Conservation (phyloP, 2,797 vertebrate genomes). For the Eurystomus glaucurus region DNA sequence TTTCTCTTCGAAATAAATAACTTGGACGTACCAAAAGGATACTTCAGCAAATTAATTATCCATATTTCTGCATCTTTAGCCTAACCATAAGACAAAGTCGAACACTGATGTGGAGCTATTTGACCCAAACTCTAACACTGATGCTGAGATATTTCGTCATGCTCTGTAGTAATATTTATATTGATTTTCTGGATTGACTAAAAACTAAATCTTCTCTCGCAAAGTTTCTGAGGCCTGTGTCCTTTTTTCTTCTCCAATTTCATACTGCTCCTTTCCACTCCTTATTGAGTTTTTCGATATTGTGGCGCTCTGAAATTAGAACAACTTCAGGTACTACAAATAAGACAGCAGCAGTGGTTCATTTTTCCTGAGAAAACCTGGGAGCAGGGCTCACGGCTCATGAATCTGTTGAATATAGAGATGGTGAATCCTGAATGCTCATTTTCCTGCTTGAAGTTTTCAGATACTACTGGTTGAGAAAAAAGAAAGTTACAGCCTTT, state of each 20-base stretch:
- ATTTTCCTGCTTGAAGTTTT: not conserved
- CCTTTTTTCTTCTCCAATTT: not conserved
- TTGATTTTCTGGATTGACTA: not conserved
- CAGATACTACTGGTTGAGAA: not conserved
- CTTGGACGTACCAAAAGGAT: not conserved
- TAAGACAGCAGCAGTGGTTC: not conserved
- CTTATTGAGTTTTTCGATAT: fast-evolving
- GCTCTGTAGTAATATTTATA: not conserved
- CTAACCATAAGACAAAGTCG: not conserved
- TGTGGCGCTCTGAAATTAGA: not conserved
- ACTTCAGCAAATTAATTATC: not conserved
- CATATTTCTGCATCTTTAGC: not conserved
- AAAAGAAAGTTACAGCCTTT: not conserved
- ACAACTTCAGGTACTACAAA: not conserved
- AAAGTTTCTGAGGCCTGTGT: not conserved
- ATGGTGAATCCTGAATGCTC: not conserved
- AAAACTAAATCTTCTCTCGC: not conserved
- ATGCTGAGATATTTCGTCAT: not conserved
- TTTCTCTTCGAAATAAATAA: not conserved
- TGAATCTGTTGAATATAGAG: not conserved
- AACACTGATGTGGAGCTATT: too few relatives aligned
- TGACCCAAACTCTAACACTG: not conserved
- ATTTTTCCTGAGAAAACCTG: not conserved
- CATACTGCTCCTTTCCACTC: not conserved
- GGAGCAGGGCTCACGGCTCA: fast-evolving